Conservation (phyloP, 2,888 invertebrate genomes). For the Lasioglossum marginatum region DNA sequence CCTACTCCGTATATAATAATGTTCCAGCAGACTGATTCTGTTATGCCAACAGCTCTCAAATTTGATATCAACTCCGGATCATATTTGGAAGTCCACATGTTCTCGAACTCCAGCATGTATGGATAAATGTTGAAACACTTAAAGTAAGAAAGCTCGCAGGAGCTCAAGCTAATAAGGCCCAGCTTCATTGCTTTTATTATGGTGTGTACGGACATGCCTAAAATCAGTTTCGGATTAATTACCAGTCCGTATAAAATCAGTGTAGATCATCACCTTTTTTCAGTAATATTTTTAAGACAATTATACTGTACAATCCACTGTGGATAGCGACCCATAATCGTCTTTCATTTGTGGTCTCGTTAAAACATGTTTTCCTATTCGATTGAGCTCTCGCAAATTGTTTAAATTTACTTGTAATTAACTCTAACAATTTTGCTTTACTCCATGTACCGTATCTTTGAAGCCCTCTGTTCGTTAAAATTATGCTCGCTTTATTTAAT, state of each 20-base stretch:
- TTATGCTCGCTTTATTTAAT: slow-evolving; percentile 6
- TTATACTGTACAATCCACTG: slow-evolving; percentile 66
- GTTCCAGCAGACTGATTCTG: slow-evolving; percentile 57
- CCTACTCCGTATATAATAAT: slow-evolving; percentile 64
- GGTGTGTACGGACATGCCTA: slow-evolving; percentile 60
- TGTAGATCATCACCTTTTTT: slow-evolving; percentile 51
- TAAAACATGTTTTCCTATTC: neutral
- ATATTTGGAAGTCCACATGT: slow-evolving; percentile 37
- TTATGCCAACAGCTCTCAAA: slow-evolving; percentile 56
- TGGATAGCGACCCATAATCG: slow-evolving; percentile 48
- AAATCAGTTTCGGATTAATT: slow-evolving; percentile 8
- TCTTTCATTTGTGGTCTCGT: neutral
- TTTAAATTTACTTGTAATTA: slow-evolving; percentile 43
- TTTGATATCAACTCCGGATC: slow-evolving; percentile 59
- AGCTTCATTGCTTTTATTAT: slow-evolving; percentile 72
- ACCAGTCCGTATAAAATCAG: slow-evolving; percentile 9
- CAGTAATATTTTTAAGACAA: slow-evolving; percentile 57
- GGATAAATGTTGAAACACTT: slow-evolving; percentile 47
- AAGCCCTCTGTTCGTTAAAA: slow-evolving; percentile 39
- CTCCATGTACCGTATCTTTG: slow-evolving; percentile 47
- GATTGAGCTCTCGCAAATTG: neutral
- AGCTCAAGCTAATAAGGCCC: slow-evolving; percentile 60
- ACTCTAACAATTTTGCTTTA: slow-evolving; percentile 27
- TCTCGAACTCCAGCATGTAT: slow-evolving; percentile 30
- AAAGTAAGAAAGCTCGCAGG: slow-evolving; percentile 60